Base-by-base conservation (phyloP, 2,888 invertebrate genomes). In the Philereme vetulata region DNA sequence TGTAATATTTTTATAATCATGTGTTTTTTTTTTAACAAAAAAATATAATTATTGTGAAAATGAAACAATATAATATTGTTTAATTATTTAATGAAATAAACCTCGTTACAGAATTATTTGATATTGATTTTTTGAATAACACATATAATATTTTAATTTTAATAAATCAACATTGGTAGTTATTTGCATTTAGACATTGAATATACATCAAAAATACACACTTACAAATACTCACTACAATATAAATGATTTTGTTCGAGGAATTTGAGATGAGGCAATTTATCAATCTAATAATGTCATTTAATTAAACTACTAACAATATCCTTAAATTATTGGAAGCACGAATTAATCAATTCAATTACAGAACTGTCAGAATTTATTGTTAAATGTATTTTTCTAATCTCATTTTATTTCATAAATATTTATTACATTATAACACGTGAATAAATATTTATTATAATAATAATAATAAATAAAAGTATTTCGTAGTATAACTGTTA, bases 1-100 rank as follows among this genome's bases (percentile, higher is more conserved):
- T 21, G 21, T 21, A 21, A 1, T 21, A 21, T 21, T 21, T 21
- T 1, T 21, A 21, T 21, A 21, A 21, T 21, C 21, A 21, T 21
- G 21, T 21, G 21, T 21, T 21, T 21, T 21, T 21, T 21, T 21
- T 21, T 21, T 21, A 21, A 21, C 2, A 21, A 21, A 42, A 42
- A n/a, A 4, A n/a, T n/a, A 42, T 42, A 42, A n/a, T 4, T n/a
- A 42, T 4, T 42, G n/a, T 42, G 8, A n/a, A 0, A 64, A 60
- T 63, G 64, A 70, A 69, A 71, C 53, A 56, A 57, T n/a, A 6
- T 34, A 7, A 21, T 59, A 68, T 65, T 72, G 9, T 44, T 33
- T 71, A 62, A 72, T 72, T 70, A 71, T 75, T 75, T 76, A 77
- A 68, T 75, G 70, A 72, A 72, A 73, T 75, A 74, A 73, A 76